A percentile compares a stretch with the other conserved stretches of the same genome.
These are phyloP conservation scores for Heliconius erato DNA, from an alignment of 2,888 invertebrate species.

Conservation along the genomic window DNA sequence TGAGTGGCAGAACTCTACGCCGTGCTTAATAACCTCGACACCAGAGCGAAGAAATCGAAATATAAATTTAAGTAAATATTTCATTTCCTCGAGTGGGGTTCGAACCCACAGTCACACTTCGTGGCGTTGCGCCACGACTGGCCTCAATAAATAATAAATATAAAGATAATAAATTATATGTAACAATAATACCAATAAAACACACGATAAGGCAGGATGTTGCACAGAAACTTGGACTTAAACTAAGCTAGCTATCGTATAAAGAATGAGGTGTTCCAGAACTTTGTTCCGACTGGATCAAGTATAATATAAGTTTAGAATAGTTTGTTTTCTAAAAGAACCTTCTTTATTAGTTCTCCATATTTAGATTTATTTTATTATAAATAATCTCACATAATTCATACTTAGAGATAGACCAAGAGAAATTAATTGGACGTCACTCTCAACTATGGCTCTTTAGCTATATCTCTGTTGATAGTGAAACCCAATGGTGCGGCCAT, in stretches of 20 bases:
- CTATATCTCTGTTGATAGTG: not conserved
- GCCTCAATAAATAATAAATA: not conserved
- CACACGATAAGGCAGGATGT: constrained; percentile 1
- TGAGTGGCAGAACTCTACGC: no score
- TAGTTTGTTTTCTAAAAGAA: not conserved
- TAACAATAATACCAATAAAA: not conserved
- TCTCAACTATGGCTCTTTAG: not conserved
- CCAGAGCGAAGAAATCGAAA: no score
- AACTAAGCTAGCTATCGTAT: constrained; percentile 21
- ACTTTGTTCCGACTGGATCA: constrained; percentile 7
- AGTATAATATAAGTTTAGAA: constrained; percentile 7
- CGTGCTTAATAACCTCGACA: no score
- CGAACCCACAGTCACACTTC: no score
- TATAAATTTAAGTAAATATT: no score
- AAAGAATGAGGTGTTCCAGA: constrained; percentile 22
- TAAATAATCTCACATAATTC: not conserved
- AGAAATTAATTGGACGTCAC: not conserved
- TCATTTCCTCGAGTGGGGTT: no score
- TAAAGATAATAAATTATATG: not conserved
- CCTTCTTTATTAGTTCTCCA: not conserved
- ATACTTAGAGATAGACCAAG: not conserved
- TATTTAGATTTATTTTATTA: not conserved
- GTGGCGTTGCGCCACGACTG: no score
- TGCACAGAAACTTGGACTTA: constrained; percentile 11
- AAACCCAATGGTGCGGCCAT: not conserved